phyloP scores from a whole-genome alignment of 2,797 vertebrate genomes.

The Danio albolineatus region DNA sequence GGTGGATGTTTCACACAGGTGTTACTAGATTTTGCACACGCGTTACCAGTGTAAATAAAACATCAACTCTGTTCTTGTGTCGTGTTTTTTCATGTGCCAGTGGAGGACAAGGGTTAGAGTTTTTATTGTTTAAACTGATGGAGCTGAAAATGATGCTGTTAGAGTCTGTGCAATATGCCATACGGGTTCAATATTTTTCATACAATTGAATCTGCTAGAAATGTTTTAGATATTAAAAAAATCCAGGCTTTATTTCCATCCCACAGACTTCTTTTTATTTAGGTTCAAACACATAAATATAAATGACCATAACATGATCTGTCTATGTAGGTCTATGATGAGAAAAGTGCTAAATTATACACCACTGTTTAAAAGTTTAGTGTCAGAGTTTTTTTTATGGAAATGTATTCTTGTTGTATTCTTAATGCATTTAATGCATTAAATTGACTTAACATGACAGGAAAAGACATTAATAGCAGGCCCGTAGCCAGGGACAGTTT shows the following conservation, averaged over 20 bases:
- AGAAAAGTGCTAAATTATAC: background rate
- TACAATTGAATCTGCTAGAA: background rate
- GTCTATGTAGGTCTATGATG: background rate
- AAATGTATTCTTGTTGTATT: too few relatives aligned
- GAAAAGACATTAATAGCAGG: background rate
- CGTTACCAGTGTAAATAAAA: background rate
- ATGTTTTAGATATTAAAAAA: background rate
- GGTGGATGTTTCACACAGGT: conserved; percentile 23
- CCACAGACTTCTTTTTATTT: background rate
- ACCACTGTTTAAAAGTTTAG: background rate
- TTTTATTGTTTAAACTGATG: background rate
- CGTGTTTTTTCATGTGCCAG: conserved; percentile 12
- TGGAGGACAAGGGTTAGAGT: background rate
- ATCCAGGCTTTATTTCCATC: background rate
- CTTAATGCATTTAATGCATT: too few relatives aligned
- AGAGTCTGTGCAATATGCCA: background rate
- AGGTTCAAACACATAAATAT: background rate
- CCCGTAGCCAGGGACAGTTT: too few relatives aligned
- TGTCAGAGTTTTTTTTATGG: background rate
- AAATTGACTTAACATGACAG: background rate
- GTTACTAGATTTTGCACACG: conserved; percentile 9
- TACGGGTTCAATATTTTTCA: background rate
- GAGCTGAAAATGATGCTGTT: conserved; percentile 3
- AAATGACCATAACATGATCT: background rate
- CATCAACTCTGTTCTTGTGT: conserved; percentile 5